phyloP scores from a whole-genome alignment of 1,140 invertebrate species.

The Papilio glaucus region DNA sequence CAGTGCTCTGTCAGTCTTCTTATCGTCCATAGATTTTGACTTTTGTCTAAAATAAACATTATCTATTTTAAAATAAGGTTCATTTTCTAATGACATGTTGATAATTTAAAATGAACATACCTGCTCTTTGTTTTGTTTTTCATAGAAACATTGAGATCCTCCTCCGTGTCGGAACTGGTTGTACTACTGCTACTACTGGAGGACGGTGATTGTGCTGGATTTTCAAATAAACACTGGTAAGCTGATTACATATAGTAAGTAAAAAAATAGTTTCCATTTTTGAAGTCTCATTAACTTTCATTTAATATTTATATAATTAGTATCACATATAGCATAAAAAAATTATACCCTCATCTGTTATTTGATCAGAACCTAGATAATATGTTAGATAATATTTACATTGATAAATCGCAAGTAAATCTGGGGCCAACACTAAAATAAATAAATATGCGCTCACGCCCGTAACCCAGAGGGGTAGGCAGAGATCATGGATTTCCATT shows the following conservation, averaged over 20 bases:
- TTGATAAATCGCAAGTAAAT: too few species aligned
- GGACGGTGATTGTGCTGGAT: constrained; percentile 78
- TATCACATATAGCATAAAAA: too few species aligned
- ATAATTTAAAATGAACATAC: constrained; percentile 47
- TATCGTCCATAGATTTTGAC: constrained; percentile 77
- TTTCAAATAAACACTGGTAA: constrained; percentile 29
- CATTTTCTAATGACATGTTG: not conserved
- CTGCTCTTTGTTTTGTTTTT: constrained; percentile 82
- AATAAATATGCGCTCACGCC: too few species aligned
- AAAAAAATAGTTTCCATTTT: too few species aligned
- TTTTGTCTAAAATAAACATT: constrained; percentile 72
- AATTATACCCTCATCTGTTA: too few species aligned
- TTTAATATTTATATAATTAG: constrained; percentile 6
- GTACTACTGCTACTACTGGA: constrained; percentile 72
- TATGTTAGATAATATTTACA: too few species aligned
- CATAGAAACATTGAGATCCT: constrained; percentile 82
- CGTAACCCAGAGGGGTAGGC: too few species aligned
- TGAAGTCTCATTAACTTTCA: too few species aligned
- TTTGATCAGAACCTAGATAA: too few species aligned
- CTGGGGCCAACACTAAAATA: too few species aligned
- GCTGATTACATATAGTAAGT: not conserved
- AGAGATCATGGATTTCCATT: too few species aligned
- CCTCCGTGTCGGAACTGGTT: constrained; percentile 73
- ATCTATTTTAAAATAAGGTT: not conserved
- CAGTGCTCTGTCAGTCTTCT: constrained; percentile 78